Conservation (phyloP, 1,140 invertebrate species). For the Drosophila subobscura region DNA sequence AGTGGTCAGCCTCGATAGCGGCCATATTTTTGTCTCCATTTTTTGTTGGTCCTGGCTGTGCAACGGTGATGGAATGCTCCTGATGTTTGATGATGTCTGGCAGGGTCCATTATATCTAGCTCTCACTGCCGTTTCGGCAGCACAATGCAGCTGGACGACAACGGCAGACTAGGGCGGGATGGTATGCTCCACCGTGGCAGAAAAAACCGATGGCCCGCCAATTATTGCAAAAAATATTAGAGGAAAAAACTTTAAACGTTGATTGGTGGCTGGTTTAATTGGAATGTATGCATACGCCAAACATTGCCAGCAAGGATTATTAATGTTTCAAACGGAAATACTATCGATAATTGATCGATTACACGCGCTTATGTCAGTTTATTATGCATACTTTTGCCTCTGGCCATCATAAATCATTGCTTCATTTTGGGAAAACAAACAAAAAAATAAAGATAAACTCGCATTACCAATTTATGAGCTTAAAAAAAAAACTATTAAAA, state of each 20-base stretch:
- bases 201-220: neutral
- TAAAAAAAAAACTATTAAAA: constrained; percentile 46
- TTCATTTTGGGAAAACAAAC: neutral
- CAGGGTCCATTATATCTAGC: neutral
- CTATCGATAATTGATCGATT: constrained; percentile 56
- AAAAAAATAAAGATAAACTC: constrained; percentile 34
- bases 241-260: constrained; percentile 42
- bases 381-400: constrained; percentile 8
- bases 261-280: constrained; percentile 49
- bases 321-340: constrained; percentile 47
- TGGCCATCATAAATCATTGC: constrained; percentile 30
- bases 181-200: too few species aligned
- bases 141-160: too few species aligned
- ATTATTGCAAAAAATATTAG: constrained; percentile 3
- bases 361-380: constrained; percentile 33
- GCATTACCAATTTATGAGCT: constrained; percentile 34
- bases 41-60: neutral
- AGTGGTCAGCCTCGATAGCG: constrained; percentile 69
- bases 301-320: constrained; percentile 12
- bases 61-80: constrained; percentile 12
- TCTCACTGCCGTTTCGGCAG: too few species aligned
- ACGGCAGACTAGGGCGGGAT: too few species aligned
- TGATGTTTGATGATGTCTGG: constrained; percentile 56
- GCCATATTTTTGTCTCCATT: constrained; percentile 69
- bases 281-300: constrained; percentile 18